Percentiles rank a stretch among this genome's conserved stretches.
phyloP scores from a whole-genome alignment of 2,888 invertebrate species.

The Coleophora flavipennella region DNA sequence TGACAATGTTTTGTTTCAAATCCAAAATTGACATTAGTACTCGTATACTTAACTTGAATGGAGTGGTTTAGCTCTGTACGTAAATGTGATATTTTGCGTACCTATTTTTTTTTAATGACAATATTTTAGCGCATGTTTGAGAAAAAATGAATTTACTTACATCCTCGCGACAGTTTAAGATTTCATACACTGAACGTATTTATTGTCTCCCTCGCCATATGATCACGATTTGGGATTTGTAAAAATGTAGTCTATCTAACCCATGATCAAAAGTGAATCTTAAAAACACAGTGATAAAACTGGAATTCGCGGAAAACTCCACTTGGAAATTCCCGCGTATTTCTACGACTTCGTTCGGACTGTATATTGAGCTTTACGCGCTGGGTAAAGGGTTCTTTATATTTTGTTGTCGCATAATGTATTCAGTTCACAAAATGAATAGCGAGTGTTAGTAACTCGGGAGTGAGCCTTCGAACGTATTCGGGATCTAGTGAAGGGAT shows the following conservation, averaged over 20 bases:
- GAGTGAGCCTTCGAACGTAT: constrained; percentile 71
- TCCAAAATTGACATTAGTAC: too few species aligned
- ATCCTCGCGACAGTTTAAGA: constrained; percentile 56
- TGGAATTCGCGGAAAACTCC: constrained; percentile 27
- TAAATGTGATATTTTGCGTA: too few species aligned
- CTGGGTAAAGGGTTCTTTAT: constrained; percentile 44
- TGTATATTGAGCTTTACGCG: constrained; percentile 44
- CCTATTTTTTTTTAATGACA: too few species aligned
- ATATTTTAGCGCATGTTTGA: too few species aligned
- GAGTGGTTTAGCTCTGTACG: too few species aligned
- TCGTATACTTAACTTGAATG: too few species aligned
- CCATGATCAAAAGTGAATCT: constrained; percentile 22
- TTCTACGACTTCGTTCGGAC: constrained; percentile 38
- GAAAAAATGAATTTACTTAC: too few species aligned
- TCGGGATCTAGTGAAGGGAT: constrained; percentile 68
- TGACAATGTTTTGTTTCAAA: too few species aligned
- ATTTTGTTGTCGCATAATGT: constrained; percentile 49
- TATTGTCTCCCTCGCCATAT: constrained; percentile 53
- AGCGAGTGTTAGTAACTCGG: constrained; percentile 69
- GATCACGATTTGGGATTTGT: constrained; percentile 59
- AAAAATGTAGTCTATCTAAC: constrained; percentile 30
- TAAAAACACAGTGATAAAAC: constrained; percentile 31
- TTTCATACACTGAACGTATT: constrained; percentile 64
- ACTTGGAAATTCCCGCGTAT: constrained; percentile 42
- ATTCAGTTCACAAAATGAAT: constrained; percentile 73